Conservation (phyloP, 1,140 invertebrate genomes). For the Sarcophaga peregrina region DNA sequence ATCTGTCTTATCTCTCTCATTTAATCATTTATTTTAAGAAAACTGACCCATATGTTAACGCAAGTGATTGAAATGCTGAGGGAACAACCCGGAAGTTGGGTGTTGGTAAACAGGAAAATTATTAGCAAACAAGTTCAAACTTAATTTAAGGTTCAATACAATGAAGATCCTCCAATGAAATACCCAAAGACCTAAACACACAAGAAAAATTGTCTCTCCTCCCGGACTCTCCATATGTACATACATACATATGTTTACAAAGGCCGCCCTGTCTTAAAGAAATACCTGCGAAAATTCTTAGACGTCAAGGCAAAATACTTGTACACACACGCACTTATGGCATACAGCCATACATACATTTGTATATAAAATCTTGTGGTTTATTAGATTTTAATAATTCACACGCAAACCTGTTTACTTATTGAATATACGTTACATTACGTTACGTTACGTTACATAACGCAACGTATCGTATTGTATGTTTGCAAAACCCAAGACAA, state of each 20-base stretch:
- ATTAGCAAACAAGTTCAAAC: slow-evolving; percentile 61
- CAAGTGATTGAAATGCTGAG: background rate
- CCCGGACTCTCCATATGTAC: too few species aligned
- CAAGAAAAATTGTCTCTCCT: background rate
- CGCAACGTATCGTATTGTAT: too few species aligned
- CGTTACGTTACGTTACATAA: too few species aligned
- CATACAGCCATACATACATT: too few species aligned
- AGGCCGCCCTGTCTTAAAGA: too few species aligned
- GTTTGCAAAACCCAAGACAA: too few species aligned
- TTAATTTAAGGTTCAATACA: slow-evolving; percentile 67
- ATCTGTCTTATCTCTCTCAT: too few species aligned
- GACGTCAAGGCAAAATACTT: too few species aligned
- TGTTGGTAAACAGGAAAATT: slow-evolving; percentile 34
- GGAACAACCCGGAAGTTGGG: background rate
- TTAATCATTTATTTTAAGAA: background rate
- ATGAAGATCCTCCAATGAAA: slow-evolving; percentile 55
- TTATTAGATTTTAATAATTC: slow-evolving; percentile 67
- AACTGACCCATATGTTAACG: background rate
- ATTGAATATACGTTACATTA: background rate
- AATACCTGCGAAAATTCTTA: background rate
- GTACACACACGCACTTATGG: too few species aligned
- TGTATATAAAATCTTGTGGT: slow-evolving; percentile 65
- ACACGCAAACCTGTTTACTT: slow-evolving; percentile 54
- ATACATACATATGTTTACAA: too few species aligned
- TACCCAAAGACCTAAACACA: slow-evolving; percentile 55